Percentiles rank a stretch among this genome's conserved stretches.
These are phyloP conservation scores for Hydrozoanthus gracilis DNA, from an alignment of 92 coral and sea anemone species.

Conservation along the genomic window DNA sequence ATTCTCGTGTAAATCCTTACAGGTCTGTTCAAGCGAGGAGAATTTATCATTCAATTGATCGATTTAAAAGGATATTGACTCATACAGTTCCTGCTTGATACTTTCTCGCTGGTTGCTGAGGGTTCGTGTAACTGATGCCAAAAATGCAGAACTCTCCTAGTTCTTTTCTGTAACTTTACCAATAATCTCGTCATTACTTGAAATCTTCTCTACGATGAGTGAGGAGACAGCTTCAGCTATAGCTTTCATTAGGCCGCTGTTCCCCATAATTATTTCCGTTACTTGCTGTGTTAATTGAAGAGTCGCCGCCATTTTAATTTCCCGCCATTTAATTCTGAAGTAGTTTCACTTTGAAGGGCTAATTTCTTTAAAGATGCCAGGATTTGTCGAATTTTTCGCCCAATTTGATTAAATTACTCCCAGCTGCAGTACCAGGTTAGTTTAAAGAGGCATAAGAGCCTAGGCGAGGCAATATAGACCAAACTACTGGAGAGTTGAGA, in stretches of 20 bases:
- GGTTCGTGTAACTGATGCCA: neutral
- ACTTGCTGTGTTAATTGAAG: too few species aligned
- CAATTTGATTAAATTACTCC: too few species aligned
- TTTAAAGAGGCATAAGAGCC: neutral
- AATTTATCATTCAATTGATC: neutral
- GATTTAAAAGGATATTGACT: neutral
- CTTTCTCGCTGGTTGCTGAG: neutral
- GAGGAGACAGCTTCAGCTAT: neutral
- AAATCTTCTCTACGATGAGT: too few species aligned
- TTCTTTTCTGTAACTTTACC: neutral
- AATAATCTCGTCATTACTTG: too few species aligned
- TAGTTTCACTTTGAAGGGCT: neutral
- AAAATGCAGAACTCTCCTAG: neutral
- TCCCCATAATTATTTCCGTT: too few species aligned
- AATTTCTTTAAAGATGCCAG: too few species aligned
- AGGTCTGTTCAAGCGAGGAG: neutral
- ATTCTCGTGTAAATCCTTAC: slow-evolving; percentile 6
- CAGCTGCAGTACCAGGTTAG: neutral
- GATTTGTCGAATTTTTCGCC: too few species aligned
- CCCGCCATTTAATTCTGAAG: neutral
- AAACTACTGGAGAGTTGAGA: neutral
- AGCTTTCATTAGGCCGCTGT: too few species aligned
- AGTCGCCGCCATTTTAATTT: too few species aligned
- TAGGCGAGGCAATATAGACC: neutral
- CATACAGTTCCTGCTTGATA: slow-evolving; percentile 16